Percentiles rank a stretch among this genome's conserved stretches.
Conservation (phyloP, 2,888 invertebrate genomes). For the Platycnemis pennipes region DNA sequence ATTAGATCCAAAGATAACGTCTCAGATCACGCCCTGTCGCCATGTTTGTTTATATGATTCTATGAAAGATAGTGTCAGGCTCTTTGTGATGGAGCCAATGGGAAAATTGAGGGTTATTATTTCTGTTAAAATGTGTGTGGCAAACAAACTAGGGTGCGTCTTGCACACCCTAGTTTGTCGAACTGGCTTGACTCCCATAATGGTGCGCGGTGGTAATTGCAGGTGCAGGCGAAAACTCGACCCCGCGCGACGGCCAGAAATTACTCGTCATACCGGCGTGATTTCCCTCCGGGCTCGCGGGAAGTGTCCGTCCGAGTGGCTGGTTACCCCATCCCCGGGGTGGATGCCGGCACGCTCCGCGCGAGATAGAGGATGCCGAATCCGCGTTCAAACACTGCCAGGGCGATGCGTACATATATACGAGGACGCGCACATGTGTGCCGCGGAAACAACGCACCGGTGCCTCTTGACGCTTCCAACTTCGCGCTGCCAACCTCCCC, state of each 20-base stretch:
- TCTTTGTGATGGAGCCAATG: too few relatives aligned
- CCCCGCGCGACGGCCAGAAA: not conserved
- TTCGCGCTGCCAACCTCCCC: not conserved
- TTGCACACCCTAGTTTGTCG: too few relatives aligned
- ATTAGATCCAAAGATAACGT: too few relatives aligned
- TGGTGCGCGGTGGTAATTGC: not conserved
- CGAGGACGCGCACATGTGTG: not conserved
- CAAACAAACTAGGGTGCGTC: too few relatives aligned
- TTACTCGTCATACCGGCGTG: not conserved
- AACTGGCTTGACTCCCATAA: too few relatives aligned
- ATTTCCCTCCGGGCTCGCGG: not conserved
- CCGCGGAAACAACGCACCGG: not conserved
- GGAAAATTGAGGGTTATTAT: too few relatives aligned
- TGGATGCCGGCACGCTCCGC: too few relatives aligned
- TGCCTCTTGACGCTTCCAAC: not conserved
- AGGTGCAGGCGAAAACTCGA: not conserved
- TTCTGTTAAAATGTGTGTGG: too few relatives aligned
- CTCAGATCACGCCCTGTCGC: too few relatives aligned
- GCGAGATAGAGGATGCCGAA: not conserved
- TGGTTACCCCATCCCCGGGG: not conserved
- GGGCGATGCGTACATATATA: not conserved
- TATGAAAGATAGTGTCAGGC: too few relatives aligned
- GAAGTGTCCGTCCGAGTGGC: not conserved
- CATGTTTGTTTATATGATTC: too few relatives aligned
- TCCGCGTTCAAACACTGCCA: not conserved